A percentile compares a stretch with the other conserved stretches of the same genome.
These are phyloP conservation scores for Pteropus alecto DNA, from an alignment of 2,113 vertebrate species.

Conservation along the genomic window DNA sequence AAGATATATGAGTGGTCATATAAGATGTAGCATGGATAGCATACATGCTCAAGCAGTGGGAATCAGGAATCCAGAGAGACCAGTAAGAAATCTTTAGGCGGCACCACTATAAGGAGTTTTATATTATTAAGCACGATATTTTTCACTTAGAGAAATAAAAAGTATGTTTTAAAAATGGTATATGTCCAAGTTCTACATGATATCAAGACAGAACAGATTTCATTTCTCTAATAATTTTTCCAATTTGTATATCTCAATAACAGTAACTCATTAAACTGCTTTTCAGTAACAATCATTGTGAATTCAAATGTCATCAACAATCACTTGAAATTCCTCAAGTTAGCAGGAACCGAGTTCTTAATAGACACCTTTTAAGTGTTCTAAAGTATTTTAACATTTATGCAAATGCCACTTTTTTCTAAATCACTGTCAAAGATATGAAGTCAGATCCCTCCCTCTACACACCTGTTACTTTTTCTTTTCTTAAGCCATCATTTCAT, in stretches of 20 bases:
- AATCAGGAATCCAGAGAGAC: neutral
- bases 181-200: neutral
- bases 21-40: neutral
- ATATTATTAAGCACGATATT: neutral
- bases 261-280: neutral
- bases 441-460: neutral
- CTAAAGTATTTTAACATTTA: constrained; percentile 24
- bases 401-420: neutral
- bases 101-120: neutral
- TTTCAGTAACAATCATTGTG: neutral
- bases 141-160: constrained; percentile 15
- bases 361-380: neutral
- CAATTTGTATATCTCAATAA: neutral
- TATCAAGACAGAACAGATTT: neutral
- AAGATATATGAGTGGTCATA: neutral
- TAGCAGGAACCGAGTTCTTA: neutral
- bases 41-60: neutral
- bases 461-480: neutral
- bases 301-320: neutral
- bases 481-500: neutral
- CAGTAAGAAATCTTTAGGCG: neutral
- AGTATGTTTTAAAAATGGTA: neutral
- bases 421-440: neutral
- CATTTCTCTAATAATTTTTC: neutral
- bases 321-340: neutral